A percentile compares a stretch with the other conserved stretches of the same genome.
phyloP scores from a whole-genome alignment of 2,888 invertebrate genomes.

The Lamellibrachia satsuma region DNA sequence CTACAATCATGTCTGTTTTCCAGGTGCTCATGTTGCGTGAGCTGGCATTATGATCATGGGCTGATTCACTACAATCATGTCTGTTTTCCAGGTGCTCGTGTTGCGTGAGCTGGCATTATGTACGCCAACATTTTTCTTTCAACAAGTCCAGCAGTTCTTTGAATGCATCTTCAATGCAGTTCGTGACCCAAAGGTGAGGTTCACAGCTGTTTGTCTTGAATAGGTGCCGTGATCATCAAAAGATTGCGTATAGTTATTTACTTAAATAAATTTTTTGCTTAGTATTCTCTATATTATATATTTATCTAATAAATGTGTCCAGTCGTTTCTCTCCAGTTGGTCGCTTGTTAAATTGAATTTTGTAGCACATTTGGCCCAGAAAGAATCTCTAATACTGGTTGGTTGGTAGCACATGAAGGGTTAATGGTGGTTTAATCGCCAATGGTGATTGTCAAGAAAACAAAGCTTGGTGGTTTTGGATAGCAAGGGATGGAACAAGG shows the following conservation, averaged over 20 bases:
- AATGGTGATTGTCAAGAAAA: too few relatives aligned
- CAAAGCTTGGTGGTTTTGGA: too few relatives aligned
- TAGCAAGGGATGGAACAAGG: too few relatives aligned
- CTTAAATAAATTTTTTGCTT: neutral
- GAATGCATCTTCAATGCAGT: constrained; percentile 92
- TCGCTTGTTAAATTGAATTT: too few relatives aligned
- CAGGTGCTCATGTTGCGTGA: neutral
- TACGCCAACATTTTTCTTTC: constrained; percentile 93
- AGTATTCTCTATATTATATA: too few relatives aligned
- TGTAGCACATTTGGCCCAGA: too few relatives aligned
- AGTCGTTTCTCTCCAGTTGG: too few relatives aligned
- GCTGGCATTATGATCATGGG: too few relatives aligned
- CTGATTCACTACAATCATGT: neutral
- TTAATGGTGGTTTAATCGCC: too few relatives aligned
- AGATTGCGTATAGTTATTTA: neutral
- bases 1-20: neutral
- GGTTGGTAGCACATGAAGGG: too few relatives aligned
- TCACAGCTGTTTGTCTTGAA: neutral
- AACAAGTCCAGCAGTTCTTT: constrained; percentile 72
- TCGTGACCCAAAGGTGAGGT: constrained; percentile 80
- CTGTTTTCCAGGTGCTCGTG: constrained; percentile 74
- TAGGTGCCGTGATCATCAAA: neutral
- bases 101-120: constrained; percentile 92
- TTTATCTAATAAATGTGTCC: too few relatives aligned
- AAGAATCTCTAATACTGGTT: too few relatives aligned